Conservation (phyloP, 2,888 invertebrate genomes). For the Baccha elongata region DNA sequence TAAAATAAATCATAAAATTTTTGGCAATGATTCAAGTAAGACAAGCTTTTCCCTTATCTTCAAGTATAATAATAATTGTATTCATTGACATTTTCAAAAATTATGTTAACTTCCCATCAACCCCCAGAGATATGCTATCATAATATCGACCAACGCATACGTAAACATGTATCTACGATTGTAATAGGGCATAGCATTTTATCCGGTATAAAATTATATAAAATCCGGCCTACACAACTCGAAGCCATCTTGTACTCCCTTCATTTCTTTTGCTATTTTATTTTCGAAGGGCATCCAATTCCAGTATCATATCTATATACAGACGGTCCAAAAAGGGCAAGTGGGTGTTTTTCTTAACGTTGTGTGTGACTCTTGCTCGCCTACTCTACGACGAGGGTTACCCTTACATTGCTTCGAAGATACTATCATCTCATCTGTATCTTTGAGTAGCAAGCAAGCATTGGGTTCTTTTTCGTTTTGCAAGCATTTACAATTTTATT, state of each 20-base stretch:
- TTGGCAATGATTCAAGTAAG: background rate
- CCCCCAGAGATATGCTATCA: background rate
- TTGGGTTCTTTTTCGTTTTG: constrained; percentile 25
- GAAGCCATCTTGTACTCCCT: background rate
- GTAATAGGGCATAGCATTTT: background rate
- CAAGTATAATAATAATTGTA: background rate
- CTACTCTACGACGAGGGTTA: constrained; percentile 19
- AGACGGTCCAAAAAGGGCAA: background rate
- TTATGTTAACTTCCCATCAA: background rate
- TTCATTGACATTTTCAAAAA: background rate
- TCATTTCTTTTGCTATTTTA: background rate
- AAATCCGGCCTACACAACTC: background rate
- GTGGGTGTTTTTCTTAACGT: background rate
- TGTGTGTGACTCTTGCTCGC: background rate
- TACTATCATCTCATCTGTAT: background rate
- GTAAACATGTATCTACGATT: too few relatives aligned
- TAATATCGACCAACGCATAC: background rate
- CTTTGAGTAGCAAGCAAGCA: constrained; percentile 3
- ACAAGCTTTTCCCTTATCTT: background rate
- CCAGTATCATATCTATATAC: background rate
- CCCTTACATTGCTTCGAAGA: constrained; percentile 17
- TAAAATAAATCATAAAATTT: background rate
- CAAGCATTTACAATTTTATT: constrained; percentile 64
- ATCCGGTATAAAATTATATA: background rate
- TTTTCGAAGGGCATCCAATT: background rate